Percentiles rank a stretch among this genome's conserved stretches.
These are phyloP conservation scores for Drosophila nigricruria DNA, from an alignment of 2,888 invertebrate genomes.

Conservation along the genomic window DNA sequence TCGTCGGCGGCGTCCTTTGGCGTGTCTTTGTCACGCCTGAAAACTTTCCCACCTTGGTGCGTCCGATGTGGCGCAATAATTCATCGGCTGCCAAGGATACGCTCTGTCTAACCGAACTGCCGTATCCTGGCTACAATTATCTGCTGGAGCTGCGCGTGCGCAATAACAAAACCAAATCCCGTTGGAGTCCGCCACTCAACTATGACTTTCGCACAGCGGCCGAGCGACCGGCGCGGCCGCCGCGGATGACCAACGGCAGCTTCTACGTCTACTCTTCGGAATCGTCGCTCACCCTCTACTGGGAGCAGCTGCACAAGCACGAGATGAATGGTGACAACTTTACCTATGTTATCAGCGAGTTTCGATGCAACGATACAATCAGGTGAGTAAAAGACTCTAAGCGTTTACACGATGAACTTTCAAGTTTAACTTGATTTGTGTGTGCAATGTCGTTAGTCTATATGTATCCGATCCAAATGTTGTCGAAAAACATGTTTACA, in stretches of 20 bases:
- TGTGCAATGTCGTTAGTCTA: neutral
- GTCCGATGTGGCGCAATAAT: constrained; percentile 58
- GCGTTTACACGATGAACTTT: neutral
- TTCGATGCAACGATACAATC: constrained; percentile 64
- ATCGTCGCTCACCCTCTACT: constrained; percentile 90
- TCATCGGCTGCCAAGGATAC: constrained; percentile 47
- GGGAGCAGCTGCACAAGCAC: constrained; percentile 90
- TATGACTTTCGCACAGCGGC: constrained; percentile 87
- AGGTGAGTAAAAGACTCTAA: constrained; percentile 59
- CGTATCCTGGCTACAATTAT: constrained; percentile 86
- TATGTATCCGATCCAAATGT: neutral
- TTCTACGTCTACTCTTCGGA: constrained; percentile 89
- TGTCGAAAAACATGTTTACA: neutral
- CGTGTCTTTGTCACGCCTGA: constrained; percentile 75
- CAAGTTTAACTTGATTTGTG: neutral
- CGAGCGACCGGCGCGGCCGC: constrained; percentile 88
- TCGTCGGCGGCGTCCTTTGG: constrained; percentile 75
- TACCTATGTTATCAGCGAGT: constrained; percentile 88
- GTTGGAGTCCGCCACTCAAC: constrained; percentile 90
- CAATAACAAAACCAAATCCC: constrained; percentile 83
- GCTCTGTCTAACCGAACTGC: constrained; percentile 73
- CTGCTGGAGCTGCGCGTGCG: constrained; percentile 88
- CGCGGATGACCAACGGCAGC: constrained; percentile 90
- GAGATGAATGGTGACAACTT: constrained; percentile 92
- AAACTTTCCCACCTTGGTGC: constrained; percentile 47